Base-by-base conservation (phyloP, 2,888 invertebrate genomes). In the Trichogramma evanescens region DNA sequence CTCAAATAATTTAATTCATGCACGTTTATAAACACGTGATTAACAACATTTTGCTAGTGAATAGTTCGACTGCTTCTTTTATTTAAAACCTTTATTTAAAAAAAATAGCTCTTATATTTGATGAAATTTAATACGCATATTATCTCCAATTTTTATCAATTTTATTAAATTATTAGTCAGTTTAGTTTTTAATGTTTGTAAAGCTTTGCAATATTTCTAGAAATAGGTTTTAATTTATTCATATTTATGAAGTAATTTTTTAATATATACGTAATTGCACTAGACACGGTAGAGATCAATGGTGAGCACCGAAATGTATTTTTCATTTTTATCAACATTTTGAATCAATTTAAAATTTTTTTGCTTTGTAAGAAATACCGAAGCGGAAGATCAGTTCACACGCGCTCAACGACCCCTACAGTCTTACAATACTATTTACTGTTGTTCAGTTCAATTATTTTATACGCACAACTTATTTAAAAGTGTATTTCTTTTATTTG, bases 261-360 rank as follows among this genome's bases (percentile, higher is more conserved):
- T 57, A 67, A 65, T 69, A 64, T 69, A 66, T 69, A 61, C 64
- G 66, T 65, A 66, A 62, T 57, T 53, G 69, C 66, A 67, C 64
- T 68, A 67, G 68, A 68, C 66, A 66, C 65, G 69, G 67, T 66
- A 67, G 67, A 67, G 68, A 68, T 70, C 68, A 65, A 68, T 66
- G 66, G 67, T 66, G 64, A 64, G 63, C 67, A 63, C 66, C 63
- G 60, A 63, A 26, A 65, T 63, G 54, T 65, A 62, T 45, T 68
- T 13, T 51, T 55, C 50, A 54, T 56, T 53, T 26, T 58, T 51
- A 52, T 49, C 46, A 54, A 58, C 60, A 53, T 65, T 60, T 63
- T 64, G 65, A 63, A 63, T 66, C 65, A 65, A 61, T 65, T 58
- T 65, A 66, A 64, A 65, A 65, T 58, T 63, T 64, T 64, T 63